Evolutionary conservation across 2,888 invertebrate species (phyloP).

Genomic region (Andrena bicolor): DNA sequence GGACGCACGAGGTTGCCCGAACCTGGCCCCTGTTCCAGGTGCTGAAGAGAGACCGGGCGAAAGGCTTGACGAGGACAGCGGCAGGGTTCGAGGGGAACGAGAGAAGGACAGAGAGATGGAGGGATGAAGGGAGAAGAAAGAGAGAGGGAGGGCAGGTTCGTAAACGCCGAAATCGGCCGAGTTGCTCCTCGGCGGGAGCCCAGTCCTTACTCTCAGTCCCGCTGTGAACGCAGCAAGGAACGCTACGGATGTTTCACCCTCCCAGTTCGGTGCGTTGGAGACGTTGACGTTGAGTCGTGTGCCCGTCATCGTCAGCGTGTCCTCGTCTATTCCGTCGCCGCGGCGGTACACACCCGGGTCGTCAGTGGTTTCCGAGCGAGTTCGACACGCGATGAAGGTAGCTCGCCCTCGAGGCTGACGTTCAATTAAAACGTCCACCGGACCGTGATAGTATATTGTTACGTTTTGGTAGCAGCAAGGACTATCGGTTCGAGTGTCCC

Average conservation of each 20-base stretch:
- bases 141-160: constrained; percentile 57
- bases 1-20: constrained; percentile 44
- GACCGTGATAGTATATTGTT: neutral
- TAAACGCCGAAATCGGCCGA: constrained; percentile 72
- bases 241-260: constrained; percentile 74
- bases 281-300: constrained; percentile 51
- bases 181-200: constrained; percentile 83
- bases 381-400: neutral
- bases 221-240: constrained; percentile 85
- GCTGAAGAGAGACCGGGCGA: neutral
- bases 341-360: neutral
- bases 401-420: neutral
- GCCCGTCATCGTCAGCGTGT: constrained; percentile 28
- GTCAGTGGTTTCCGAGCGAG: neutral
- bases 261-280: constrained; percentile 38
- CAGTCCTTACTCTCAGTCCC: constrained; percentile 82
- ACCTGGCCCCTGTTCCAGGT: neutral
- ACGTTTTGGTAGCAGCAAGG: neutral
- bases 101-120: neutral
- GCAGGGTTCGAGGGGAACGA: neutral
- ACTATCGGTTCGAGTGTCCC: neutral
- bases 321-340: neutral
- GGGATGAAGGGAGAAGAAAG: neutral
- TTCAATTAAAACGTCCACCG: neutral
- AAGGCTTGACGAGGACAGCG: neutral